These are phyloP conservation scores for Amia ocellicauda DNA, from an alignment of 2,113 vertebrate genomes.

Conservation along the genomic window DNA sequence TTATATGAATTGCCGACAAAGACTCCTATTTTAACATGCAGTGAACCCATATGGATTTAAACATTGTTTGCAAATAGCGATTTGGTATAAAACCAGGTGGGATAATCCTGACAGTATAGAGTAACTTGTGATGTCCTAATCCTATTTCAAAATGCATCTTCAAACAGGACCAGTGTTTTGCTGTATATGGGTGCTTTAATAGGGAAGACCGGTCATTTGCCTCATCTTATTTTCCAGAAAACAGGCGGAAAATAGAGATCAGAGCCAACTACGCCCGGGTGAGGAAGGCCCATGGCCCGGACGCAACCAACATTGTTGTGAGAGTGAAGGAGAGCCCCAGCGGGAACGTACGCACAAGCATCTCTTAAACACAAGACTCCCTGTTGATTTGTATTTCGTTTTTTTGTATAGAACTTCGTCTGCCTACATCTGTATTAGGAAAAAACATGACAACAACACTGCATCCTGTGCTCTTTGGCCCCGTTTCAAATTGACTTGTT, in stretches of 20 bases:
- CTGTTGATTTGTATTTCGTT: no score
- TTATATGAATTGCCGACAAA: background rate
- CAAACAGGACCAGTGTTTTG: background rate
- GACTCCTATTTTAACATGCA: no score
- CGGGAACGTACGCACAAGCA: background rate
- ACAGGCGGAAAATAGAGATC: constrained; percentile 40
- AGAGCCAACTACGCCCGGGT: constrained; percentile 51
- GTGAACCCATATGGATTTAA: no score
- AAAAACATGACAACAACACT: no score
- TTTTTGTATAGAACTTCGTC: no score
- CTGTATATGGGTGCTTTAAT: no score
- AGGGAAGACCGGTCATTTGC: background rate
- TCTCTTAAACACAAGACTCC: background rate
- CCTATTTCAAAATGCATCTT: background rate
- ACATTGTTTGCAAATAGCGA: no score
- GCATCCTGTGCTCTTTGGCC: no score
- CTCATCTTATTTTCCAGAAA: constrained; percentile 34
- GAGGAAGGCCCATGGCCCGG: constrained; percentile 36
- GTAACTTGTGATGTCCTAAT: background rate
- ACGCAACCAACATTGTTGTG: constrained; percentile 21
- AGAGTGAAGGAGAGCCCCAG: background rate
- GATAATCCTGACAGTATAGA: no score
- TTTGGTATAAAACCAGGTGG: no score
- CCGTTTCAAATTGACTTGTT: no score
- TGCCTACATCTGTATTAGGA: no score